These are phyloP conservation scores for Aphaenogaster floridana DNA, from an alignment of 1,140 invertebrate genomes.

Conservation along the genomic window DNA sequence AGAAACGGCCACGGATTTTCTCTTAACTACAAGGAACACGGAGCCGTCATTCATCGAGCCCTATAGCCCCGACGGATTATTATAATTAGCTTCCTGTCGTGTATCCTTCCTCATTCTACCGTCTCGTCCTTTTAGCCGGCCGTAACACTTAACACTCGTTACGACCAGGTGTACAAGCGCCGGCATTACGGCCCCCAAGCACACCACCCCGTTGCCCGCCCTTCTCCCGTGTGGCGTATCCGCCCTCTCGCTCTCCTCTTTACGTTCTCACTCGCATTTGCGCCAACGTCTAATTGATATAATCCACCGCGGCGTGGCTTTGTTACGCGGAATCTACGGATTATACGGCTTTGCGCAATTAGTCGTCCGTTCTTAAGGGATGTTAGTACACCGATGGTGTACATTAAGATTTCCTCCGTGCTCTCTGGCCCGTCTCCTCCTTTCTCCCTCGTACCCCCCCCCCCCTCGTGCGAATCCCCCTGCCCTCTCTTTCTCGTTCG, in stretches of 20 bases:
- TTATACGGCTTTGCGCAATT: slow-evolving; percentile 74
- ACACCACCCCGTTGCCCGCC: slow-evolving; percentile 17
- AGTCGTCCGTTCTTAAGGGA: slow-evolving; percentile 67
- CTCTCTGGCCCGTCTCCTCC: background rate
- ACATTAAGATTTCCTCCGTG: slow-evolving; percentile 52
- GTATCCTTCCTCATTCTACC: slow-evolving; percentile 59
- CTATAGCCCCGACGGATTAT: slow-evolving; percentile 63
- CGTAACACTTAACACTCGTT: slow-evolving; percentile 71
- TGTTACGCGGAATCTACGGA: slow-evolving; percentile 71
- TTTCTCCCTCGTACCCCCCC: background rate
- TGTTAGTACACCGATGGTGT: slow-evolving; percentile 64
- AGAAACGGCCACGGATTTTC: slow-evolving; percentile 52
- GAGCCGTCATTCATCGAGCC: slow-evolving; percentile 51
- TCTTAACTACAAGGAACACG: slow-evolving; percentile 49
- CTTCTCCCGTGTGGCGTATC: slow-evolving; percentile 33
- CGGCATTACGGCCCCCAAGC: slow-evolving; percentile 54
- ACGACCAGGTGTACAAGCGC: slow-evolving; percentile 69
- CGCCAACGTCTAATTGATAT: slow-evolving; percentile 71
- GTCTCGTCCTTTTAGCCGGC: slow-evolving; percentile 46
- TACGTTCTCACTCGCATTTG: slow-evolving; percentile 18
- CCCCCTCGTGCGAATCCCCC: slow-evolving; percentile 55
- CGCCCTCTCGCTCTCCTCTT: slow-evolving; percentile 25
- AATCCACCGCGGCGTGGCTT: slow-evolving; percentile 73
- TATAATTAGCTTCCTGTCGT: slow-evolving; percentile 71
- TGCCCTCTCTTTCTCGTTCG: slow-evolving; percentile 58